Conservation (phyloP, 2,797 vertebrate genomes). For the Apogon talboti region DNA sequence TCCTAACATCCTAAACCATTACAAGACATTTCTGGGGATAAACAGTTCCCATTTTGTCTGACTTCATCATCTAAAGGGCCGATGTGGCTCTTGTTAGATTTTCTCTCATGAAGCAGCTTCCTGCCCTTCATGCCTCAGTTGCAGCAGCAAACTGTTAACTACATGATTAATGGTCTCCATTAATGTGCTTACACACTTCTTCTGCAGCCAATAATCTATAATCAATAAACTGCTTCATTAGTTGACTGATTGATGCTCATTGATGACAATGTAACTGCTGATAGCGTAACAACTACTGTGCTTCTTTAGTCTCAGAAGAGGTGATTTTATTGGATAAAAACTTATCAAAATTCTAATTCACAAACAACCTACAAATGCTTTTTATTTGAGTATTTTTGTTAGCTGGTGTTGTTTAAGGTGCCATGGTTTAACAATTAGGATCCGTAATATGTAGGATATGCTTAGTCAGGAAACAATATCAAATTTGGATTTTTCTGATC, state of each 20-base stretch:
- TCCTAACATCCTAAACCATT: constrained; percentile 42
- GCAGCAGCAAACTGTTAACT: constrained; percentile 64
- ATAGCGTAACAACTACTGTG: constrained; percentile 65
- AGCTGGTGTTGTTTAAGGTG: background rate
- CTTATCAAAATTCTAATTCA: background rate
- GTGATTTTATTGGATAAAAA: background rate
- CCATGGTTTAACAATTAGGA: too few relatives aligned
- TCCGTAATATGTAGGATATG: too few relatives aligned
- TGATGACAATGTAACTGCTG: constrained; percentile 41
- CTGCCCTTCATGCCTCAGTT: constrained; percentile 49
- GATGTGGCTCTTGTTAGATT: constrained; percentile 1
- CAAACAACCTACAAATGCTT: too few relatives aligned
- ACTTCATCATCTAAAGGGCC: constrained; percentile 21
- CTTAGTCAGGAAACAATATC: too few relatives aligned
- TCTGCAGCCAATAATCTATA: constrained; percentile 65
- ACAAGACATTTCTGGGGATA: constrained; percentile 13
- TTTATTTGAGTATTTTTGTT: too few relatives aligned
- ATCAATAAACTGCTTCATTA: constrained; percentile 59
- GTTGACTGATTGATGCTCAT: constrained; percentile 52
- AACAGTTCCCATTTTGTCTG: background rate
- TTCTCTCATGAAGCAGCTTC: constrained; percentile 56
- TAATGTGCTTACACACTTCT: constrained; percentile 72
- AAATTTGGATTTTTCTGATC: too few relatives aligned
- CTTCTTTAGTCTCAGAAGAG: constrained; percentile 71
- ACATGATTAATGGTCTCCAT: constrained; percentile 77